Percentiles rank a stretch among this genome's conserved stretches.
Conservation (phyloP, 2,888 invertebrate genomes). For the Hipparchia semele region DNA sequence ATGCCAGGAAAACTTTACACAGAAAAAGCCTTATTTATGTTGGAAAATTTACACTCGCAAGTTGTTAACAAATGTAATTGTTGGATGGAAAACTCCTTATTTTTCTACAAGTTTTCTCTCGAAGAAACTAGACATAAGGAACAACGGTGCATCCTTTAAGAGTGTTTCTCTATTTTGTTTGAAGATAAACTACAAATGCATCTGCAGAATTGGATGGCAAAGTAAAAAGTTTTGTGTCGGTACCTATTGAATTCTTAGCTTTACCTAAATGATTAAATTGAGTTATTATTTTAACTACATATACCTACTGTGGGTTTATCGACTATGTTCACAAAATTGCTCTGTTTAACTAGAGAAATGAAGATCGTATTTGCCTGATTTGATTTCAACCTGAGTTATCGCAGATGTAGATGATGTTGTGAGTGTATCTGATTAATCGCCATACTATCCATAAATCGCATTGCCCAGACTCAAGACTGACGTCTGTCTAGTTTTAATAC, state of each 20-base stretch:
- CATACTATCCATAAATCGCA: too few relatives aligned
- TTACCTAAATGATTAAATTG: neutral
- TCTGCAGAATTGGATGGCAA: neutral
- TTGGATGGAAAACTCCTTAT: conserved; percentile 12
- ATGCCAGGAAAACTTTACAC: neutral
- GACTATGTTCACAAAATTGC: neutral
- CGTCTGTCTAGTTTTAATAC: too few relatives aligned
- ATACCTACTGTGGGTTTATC: neutral
- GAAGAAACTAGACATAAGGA: neutral
- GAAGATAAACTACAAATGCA: neutral
- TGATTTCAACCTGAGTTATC: too few relatives aligned
- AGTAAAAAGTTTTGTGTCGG: neutral
- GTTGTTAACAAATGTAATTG: conserved; percentile 14
- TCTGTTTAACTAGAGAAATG: too few relatives aligned
- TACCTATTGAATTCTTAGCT: neutral
- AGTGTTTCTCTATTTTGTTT: neutral
- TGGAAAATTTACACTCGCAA: neutral
- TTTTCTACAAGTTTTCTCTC: neutral
- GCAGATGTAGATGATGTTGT: too few relatives aligned
- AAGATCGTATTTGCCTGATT: too few relatives aligned
- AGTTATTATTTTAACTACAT: neutral
- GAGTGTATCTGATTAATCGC: too few relatives aligned
- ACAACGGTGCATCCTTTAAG: neutral
- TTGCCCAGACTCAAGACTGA: too few relatives aligned
- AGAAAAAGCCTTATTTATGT: conserved; percentile 6